These are phyloP conservation scores for Eupeodes latifasciatus DNA, from an alignment of 2,888 invertebrate genomes.

Conservation along the genomic window DNA sequence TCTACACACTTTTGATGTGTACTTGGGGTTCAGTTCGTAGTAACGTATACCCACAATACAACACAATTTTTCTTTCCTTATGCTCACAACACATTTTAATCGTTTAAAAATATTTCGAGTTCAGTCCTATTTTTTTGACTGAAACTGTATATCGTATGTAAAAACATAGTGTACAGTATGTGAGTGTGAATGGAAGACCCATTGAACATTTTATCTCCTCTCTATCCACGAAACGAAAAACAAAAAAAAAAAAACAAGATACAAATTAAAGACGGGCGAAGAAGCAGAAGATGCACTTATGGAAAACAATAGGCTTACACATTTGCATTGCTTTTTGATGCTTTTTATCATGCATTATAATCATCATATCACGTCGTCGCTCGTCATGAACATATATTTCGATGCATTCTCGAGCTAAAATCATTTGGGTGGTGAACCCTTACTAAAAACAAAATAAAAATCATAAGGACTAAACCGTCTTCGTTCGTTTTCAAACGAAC, in stretches of 20 bases:
- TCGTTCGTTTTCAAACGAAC: background rate
- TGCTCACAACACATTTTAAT: no score
- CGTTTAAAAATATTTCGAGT: no score
- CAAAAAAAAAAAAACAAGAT: background rate
- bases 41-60: no score
- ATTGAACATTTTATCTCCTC: constrained; percentile 10
- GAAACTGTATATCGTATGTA: no score
- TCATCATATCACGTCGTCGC: background rate
- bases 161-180: no score
- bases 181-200: background rate
- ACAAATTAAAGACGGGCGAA: constrained; percentile 5
- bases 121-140: no score
- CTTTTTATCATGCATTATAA: constrained; percentile 18
- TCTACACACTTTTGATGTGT: no score
- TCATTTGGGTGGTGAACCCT: constrained; percentile 7
- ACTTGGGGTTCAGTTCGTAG: no score
- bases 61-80: no score
- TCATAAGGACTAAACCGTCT: no score
- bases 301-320: constrained; percentile 31
- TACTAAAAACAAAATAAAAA: background rate
- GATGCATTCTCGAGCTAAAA: constrained; percentile 5
- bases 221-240: background rate
- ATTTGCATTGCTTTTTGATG: background rate
- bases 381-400: background rate
- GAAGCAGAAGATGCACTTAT: constrained; percentile 33